A percentile compares a stretch with the other conserved stretches of the same genome.
phyloP scores from a whole-genome alignment of 2,797 vertebrate species.

The Pseudotriccus pelzelni region DNA sequence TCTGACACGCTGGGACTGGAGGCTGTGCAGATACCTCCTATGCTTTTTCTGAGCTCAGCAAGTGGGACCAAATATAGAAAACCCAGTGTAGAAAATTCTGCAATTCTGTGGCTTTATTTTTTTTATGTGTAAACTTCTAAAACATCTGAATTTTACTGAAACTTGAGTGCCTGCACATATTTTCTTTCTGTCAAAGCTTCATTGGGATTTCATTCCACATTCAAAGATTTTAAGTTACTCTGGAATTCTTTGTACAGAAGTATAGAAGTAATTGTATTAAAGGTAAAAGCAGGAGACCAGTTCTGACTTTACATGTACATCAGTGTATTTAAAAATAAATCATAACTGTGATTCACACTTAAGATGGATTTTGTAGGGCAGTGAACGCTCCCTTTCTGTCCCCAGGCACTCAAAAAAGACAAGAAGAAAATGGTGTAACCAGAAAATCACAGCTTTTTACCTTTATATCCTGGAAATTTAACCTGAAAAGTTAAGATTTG shows the following conservation, averaged over 20 bases:
- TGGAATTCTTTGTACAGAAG: neutral
- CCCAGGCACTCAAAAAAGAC: neutral
- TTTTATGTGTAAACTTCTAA: neutral
- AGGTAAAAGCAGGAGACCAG: neutral
- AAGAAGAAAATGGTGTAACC: neutral
- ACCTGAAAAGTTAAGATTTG: neutral
- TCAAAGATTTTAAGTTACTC: neutral
- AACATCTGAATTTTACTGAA: neutral
- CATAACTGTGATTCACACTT: neutral
- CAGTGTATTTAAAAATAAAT: neutral
- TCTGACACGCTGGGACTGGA: neutral
- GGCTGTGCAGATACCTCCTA: neutral
- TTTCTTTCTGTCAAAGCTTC: neutral
- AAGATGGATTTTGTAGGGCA: neutral
- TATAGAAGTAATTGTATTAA: neutral
- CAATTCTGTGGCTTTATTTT: neutral
- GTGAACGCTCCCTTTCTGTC: neutral
- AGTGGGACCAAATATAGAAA: neutral
- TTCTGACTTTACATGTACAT: neutral
- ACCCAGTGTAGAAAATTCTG: neutral
- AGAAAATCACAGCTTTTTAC: neutral
- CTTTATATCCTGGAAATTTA: neutral
- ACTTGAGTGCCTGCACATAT: fast-evolving
- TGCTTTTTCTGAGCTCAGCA: neutral
- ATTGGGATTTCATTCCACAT: neutral